These are phyloP conservation scores for Unio delphinus DNA, from an alignment of 2,888 invertebrate genomes.

Conservation along the genomic window DNA sequence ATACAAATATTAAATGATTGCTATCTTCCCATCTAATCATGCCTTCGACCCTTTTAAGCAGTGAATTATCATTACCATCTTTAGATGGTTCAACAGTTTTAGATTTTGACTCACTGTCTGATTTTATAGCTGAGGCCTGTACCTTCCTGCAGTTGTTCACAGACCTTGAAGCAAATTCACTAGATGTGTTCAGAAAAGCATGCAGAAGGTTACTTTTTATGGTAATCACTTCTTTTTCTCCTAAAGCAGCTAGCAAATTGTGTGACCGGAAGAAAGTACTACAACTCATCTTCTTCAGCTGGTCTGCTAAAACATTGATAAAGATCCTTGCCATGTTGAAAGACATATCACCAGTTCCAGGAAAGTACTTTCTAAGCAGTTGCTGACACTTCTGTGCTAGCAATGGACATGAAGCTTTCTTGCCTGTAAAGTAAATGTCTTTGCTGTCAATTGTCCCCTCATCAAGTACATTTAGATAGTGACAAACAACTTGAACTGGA, in stretches of 20 bases:
- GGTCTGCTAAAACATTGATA: conserved; percentile 47
- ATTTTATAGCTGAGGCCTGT: conserved; percentile 13
- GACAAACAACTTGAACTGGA: conserved; percentile 48
- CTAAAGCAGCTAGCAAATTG: too few relatives aligned
- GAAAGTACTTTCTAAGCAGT: conserved; percentile 28
- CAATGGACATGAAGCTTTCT: conserved; percentile 14
- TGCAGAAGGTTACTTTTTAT: conserved; percentile 9
- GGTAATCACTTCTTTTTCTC: conserved; percentile 4
- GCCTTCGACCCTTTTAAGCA: conserved; percentile 16
- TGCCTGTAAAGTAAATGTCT: too few relatives aligned
- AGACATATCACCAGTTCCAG: conserved; percentile 20
- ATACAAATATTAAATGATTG: too few relatives aligned
- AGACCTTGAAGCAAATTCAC: conserved; percentile 27
- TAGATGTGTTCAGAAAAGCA: too few relatives aligned
- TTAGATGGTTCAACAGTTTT: neutral
- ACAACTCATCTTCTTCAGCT: conserved; percentile 46
- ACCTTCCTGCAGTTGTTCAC: conserved; percentile 17
- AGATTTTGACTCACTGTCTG: neutral
- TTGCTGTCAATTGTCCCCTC: too few relatives aligned
- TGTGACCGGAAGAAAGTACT: conserved; percentile 37
- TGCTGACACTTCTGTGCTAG: conserved; percentile 14
- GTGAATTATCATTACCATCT: too few relatives aligned
- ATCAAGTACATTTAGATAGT: too few relatives aligned
- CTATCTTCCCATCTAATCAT: too few relatives aligned
- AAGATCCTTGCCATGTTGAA: conserved; percentile 38